Evolutionary conservation across 2,797 vertebrate species (phyloP), one percentile per base, ranked within the genome.

Genomic region (Hapalemur alaotrensis): DNA sequence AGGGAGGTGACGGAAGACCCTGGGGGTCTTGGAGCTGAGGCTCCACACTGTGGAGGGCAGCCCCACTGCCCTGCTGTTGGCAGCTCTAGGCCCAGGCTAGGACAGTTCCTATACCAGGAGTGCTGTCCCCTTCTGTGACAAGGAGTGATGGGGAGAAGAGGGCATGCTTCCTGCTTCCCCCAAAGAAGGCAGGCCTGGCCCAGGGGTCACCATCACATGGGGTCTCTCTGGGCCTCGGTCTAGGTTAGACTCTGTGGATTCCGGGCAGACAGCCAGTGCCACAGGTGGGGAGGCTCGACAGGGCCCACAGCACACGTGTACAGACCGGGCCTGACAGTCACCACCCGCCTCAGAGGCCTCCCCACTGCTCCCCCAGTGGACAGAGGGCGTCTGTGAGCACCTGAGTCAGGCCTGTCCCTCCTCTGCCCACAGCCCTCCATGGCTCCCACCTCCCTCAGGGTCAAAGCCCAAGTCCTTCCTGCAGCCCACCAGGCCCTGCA

Each of bases 251-350:
- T 67, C 35, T 46, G 17, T 50, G 4, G 50, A 25, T 7, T 67
- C 83, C 20, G 30, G 35, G 6, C 7, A 17, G 22, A 46, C 35
- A 25, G 61, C 9, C 4, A 46, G 18, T 2, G 7, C 22, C 35
- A 0, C 0, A 2, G 4, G 15, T 4, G 0, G 0, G n/a, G 5
- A 43, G 46, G 46, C 1, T 0, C 4, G 8, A 43, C 0, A 4
- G 11, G 25, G 25, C 20, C 52, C 2, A 0, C 0, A 0, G 30
- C 12, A 5, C 69, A 23, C 0, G 0, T 35, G 2, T 1, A 72
- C 13, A 41, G 1, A 63, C 14, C 10, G 10, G 23, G 0, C 65
- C 41, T 38, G 15, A 43, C 0, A 4, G 61, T 48, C 50, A 38
- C 59, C 14, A 18, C 35, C 2, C 0, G 1, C 0, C 81, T 25